Evolutionary conservation across 2,888 invertebrate species (phyloP), one percentile per base, ranked within the genome.

Genomic region (Itoplectis maculator): DNA sequence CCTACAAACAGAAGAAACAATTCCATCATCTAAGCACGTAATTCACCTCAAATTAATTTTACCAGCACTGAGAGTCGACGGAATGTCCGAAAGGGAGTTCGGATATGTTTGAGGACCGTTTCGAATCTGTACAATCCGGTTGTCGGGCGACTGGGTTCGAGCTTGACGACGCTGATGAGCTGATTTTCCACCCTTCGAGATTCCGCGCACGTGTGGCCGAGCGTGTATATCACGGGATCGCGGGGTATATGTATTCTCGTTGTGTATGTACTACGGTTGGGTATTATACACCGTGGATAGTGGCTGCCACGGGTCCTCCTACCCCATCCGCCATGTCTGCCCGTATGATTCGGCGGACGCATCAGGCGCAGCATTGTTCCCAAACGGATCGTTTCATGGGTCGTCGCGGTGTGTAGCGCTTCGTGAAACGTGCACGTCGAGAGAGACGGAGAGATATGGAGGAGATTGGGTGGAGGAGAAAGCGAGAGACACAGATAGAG

Each of bases 361-460:
- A 75, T 65, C 75, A 65, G 65, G 65, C 72, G 40, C 54, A 40
- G 75, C 65, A 75, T 65, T 75, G 75, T 75, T 54, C 40, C 45
- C 51, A 75, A 75, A 75, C 65, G 66, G 66, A 45, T 73, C 61
- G 72, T 75, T 56, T 65, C 54, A 66, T 54, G 75, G 29, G 37
- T 75, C 51, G 65, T 56, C 65, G 75, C 65, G 54, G 42, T 29
- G 45, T 65, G 75, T 66, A 29, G 23, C 37, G 65, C 65, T 29
- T 49, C 54, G 75, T 40, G 20, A 13, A 54, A 42, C 65, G 54
- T 54, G 65, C 75, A 75, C 56, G 54, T 42, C 29, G 29, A 29
- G 29, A 29, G 51, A 73, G n/a, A n/a, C n/a, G n/a, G n/a, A n/a
- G n/a, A n/a, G n/a, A n/a, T n/a, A n/a, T n/a, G n/a, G n/a, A n/a